These are phyloP conservation scores for Thereva nobilitata DNA, from an alignment of 2,888 invertebrate species.

Conservation along the genomic window DNA sequence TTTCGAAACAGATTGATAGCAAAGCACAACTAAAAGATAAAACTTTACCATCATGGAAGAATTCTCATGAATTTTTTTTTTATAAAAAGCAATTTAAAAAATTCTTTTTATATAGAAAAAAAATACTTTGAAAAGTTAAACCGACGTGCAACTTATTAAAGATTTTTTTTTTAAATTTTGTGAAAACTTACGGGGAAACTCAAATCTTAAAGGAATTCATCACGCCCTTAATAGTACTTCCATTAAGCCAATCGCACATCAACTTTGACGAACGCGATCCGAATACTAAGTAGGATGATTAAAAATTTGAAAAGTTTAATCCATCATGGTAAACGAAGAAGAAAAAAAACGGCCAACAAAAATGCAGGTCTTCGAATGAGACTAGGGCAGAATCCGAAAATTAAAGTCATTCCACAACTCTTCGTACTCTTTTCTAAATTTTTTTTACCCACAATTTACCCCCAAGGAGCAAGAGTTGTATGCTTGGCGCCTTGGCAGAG, in stretches of 20 bases:
- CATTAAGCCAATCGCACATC: constrained; percentile 38
- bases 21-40: too few relatives aligned
- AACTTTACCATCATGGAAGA: too few relatives aligned
- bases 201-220: constrained; percentile 16
- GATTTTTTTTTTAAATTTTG: too few relatives aligned
- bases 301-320: constrained; percentile 38
- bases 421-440: background rate
- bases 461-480: constrained; percentile 9
- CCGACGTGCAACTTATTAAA: too few relatives aligned
- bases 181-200: too few relatives aligned
- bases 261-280: constrained; percentile 27
- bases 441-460: constrained; percentile 24
- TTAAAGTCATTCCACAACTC: constrained; percentile 12
- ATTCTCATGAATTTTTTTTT: too few relatives aligned
- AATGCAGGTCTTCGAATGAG: constrained; percentile 4
- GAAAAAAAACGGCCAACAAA: constrained; percentile 26
- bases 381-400: constrained; percentile 19
- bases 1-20: too few relatives aligned
- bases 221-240: constrained; percentile 39
- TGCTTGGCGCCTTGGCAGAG: constrained; percentile 25
- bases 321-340: constrained; percentile 13
- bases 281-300: constrained; percentile 39
- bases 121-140: too few relatives aligned
- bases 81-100: too few relatives aligned
- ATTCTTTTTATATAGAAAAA: too few relatives aligned